phyloP scores from a whole-genome alignment of 2,797 vertebrate species.

The Pangasius djambal region DNA sequence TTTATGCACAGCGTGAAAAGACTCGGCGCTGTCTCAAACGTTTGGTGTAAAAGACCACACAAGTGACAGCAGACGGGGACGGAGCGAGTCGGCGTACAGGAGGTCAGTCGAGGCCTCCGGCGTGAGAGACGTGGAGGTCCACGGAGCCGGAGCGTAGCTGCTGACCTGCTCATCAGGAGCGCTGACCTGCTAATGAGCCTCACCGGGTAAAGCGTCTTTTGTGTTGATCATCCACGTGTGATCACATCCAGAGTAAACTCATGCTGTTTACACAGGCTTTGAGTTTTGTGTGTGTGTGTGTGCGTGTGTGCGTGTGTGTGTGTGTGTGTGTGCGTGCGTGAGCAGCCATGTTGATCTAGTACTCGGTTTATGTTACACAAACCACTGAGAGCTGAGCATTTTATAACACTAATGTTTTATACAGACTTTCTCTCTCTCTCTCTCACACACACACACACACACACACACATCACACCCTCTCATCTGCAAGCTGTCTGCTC shows the following conservation, averaged over 20 bases:
- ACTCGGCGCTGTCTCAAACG: background rate
- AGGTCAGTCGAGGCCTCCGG: background rate
- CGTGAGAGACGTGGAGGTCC: background rate
- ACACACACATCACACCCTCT: slow-evolving; percentile 45
- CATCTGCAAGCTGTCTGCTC: slow-evolving; percentile 44
- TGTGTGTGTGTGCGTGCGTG: slow-evolving; percentile 40
- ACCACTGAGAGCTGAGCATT: slow-evolving; percentile 49
- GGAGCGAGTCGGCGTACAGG: background rate
- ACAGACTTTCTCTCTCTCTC: slow-evolving; percentile 37
- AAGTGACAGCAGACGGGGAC: background rate
- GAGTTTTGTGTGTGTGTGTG: slow-evolving; percentile 45
- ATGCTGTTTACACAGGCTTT: slow-evolving; percentile 34
- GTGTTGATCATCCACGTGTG: slow-evolving; percentile 33
- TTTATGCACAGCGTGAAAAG: background rate
- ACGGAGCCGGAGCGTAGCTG: background rate
- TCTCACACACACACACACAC: slow-evolving; percentile 26
- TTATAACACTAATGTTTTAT: slow-evolving; percentile 55
- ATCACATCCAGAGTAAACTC: slow-evolving; percentile 51
- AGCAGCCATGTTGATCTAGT: slow-evolving; percentile 10
- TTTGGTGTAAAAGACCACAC: background rate
- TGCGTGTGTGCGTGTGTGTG: slow-evolving; percentile 41
- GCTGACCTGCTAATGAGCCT: slow-evolving; percentile 41
- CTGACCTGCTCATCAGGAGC: slow-evolving; percentile 25
- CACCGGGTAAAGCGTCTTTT: slow-evolving; percentile 13
- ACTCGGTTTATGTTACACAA: slow-evolving; percentile 48